Conservation (phyloP, 2,888 invertebrate species). For the Thera obeliscata region DNA sequence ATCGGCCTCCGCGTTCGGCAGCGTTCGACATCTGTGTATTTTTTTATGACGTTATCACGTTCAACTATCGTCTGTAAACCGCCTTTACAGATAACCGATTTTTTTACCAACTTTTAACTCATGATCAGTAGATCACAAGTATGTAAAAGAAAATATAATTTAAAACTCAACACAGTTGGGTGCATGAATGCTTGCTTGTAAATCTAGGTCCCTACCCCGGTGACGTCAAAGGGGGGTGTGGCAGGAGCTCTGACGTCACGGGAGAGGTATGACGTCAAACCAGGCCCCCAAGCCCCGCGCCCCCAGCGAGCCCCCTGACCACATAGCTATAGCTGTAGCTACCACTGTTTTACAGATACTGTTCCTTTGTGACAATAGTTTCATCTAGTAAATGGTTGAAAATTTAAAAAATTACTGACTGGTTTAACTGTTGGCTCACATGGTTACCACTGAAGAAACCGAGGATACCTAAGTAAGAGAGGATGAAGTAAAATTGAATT, state of each 20-base stretch:
- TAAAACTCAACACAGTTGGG: not conserved
- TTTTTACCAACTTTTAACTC: not conserved
- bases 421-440: not conserved
- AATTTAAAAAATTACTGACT: not conserved
- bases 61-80: too few relatives aligned
- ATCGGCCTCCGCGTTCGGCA: too few relatives aligned
- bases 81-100: too few relatives aligned
- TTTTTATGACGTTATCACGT: too few relatives aligned
- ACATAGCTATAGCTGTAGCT: slow-evolving; percentile 50
- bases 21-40: too few relatives aligned
- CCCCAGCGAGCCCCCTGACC: slow-evolving; percentile 46
- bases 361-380: slow-evolving; percentile 60
- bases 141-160: not conserved
- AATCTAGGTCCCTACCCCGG: slow-evolving; percentile 50
- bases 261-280: slow-evolving; percentile 81
- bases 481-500: too few relatives aligned
- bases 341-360: slow-evolving; percentile 63
- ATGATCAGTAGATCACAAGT: too few relatives aligned
- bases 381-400: slow-evolving; percentile 17
- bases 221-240: slow-evolving; percentile 83
- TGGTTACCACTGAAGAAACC: too few relatives aligned
- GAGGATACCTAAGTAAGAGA: too few relatives aligned
- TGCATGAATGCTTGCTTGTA: slow-evolving; percentile 16
- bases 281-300: slow-evolving; percentile 53
- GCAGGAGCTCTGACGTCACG: slow-evolving; percentile 79